These are phyloP conservation scores for Conops quadrifasciatus DNA, from an alignment of 2,888 invertebrate genomes.

Conservation along the genomic window DNA sequence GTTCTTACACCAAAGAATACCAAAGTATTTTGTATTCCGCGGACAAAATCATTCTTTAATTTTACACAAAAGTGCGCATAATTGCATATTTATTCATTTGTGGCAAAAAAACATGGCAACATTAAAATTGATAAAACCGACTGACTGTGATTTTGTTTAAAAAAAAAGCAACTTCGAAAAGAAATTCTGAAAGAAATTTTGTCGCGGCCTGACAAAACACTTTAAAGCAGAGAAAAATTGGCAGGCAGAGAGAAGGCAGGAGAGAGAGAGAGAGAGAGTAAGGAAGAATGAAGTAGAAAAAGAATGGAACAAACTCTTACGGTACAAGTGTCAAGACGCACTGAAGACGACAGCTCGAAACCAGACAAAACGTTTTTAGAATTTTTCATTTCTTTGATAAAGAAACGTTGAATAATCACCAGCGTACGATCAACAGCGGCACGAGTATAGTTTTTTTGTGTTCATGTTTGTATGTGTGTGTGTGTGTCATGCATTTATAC, in stretches of 20 bases:
- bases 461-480: neutral
- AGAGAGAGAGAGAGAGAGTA: too few relatives aligned
- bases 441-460: neutral
- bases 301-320: neutral
- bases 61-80: constrained; percentile 34
- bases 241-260: too few relatives aligned
- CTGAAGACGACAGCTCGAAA: neutral
- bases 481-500: neutral
- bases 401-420: too few relatives aligned
- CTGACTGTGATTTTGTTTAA: neutral
- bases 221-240: too few relatives aligned
- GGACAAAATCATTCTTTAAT: constrained; percentile 18
- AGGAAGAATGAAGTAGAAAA: too few relatives aligned
- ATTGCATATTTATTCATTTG: constrained; percentile 36
- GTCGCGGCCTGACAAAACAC: neutral
- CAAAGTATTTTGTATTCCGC: constrained; percentile 20
- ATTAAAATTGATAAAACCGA: constrained; percentile 11
- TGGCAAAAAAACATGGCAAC: constrained; percentile 10
- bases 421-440: neutral
- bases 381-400: constrained; percentile 32
- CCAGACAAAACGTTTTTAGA: constrained; percentile 11
- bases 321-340: neutral
- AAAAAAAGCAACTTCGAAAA: constrained; percentile 17
- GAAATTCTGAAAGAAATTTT: constrained; percentile 13
- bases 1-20: neutral